Conservation (phyloP, 2,888 invertebrate species). For the Drosophila buzzatii region DNA sequence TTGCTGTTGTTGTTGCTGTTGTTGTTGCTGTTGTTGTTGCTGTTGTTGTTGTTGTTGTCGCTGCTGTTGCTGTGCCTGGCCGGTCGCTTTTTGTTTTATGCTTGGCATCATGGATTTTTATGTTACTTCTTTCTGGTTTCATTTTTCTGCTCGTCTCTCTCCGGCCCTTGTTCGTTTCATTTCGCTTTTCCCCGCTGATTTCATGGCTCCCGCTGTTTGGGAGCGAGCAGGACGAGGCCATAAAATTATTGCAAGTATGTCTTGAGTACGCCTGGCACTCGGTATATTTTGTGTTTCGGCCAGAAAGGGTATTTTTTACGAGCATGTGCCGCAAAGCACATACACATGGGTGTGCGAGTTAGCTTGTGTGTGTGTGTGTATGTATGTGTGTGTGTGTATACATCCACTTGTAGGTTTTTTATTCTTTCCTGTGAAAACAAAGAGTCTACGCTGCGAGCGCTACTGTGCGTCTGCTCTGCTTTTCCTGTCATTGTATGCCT, state of each 20-base stretch:
- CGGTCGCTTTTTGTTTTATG: constrained; percentile 77
- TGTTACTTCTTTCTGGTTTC: constrained; percentile 77
- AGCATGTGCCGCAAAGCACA: constrained; percentile 67
- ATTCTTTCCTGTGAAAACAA: constrained; percentile 74
- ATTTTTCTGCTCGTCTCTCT: constrained; percentile 40
- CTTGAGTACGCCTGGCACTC: constrained; percentile 77
- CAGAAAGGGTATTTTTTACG: constrained; percentile 75
- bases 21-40: constrained; percentile 52
- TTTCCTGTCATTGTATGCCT: constrained; percentile 44
- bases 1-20: too few species aligned
- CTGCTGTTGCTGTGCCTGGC: constrained; percentile 63
- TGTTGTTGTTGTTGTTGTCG: constrained; percentile 45
- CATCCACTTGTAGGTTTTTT: constrained; percentile 75
- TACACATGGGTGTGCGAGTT: constrained; percentile 38
- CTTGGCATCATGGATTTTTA: constrained; percentile 77
- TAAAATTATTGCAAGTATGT: constrained; percentile 79
- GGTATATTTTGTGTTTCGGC: constrained; percentile 58
- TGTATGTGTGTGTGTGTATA: constrained; percentile 26
- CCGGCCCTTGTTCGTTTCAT: constrained; percentile 46
- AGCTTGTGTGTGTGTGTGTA: constrained; percentile 10
- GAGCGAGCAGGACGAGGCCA: constrained; percentile 52
- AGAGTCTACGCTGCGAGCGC: constrained; percentile 63
- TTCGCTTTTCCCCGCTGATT: constrained; percentile 69
- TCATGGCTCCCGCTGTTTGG: constrained; percentile 58
- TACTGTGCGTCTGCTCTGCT: constrained; percentile 61